phyloP scores from a whole-genome alignment of 2,888 invertebrate species.

The Lasioglossum morio region DNA sequence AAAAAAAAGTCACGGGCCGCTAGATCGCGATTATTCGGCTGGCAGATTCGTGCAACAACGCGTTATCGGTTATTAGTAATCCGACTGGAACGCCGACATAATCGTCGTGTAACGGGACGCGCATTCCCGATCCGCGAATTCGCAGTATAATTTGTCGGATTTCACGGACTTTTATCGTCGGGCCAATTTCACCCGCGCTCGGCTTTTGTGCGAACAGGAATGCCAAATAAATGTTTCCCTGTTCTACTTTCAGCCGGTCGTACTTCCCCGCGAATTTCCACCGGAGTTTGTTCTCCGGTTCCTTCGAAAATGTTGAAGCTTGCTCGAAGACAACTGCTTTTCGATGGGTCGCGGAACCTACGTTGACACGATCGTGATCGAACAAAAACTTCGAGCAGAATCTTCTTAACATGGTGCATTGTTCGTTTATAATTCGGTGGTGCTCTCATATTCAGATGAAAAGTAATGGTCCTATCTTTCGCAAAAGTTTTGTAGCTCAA shows the following conservation, averaged over 20 bases:
- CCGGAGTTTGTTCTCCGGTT: background rate
- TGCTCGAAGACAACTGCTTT: background rate
- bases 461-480: background rate
- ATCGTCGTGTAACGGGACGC: slow-evolving; percentile 8
- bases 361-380: background rate
- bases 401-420: background rate
- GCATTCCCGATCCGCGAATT: slow-evolving; percentile 5
- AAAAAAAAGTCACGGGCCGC: background rate
- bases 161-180: background rate
- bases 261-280: background rate
- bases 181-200: slow-evolving; percentile 12
- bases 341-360: background rate
- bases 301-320: background rate
- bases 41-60: slow-evolving; percentile 4
- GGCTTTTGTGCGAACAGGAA: background rate
- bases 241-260: background rate
- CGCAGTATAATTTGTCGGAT: slow-evolving; percentile 19
- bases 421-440: background rate
- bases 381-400: background rate
- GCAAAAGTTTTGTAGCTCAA: background rate
- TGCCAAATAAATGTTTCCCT: background rate
- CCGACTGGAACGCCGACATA: slow-evolving; percentile 6
- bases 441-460: no score
- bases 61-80: slow-evolving; percentile 30
- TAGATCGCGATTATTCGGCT: slow-evolving; percentile 5